Evolutionary conservation across 2,888 invertebrate genomes (phyloP), one percentile per base, ranked within the genome.

Genomic region (Andricus quercusramuli): DNA sequence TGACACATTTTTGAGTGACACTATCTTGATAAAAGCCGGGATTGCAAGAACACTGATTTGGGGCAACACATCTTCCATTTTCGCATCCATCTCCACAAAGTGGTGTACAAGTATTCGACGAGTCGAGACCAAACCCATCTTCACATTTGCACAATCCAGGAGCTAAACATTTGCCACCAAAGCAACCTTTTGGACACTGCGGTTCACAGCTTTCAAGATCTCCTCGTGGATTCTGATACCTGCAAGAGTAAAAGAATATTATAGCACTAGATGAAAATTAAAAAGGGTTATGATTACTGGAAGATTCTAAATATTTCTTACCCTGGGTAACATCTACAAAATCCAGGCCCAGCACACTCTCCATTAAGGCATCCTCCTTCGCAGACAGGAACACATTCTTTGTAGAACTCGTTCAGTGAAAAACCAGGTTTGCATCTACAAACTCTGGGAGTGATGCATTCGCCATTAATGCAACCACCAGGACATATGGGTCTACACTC

Each of bases 1-100:
- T 44, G 5, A 59, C 29, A 56, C 83, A 83, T 3, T 76, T 68
- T 65, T 65, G 77, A 2, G 79, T 80, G 66, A 70, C 62, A 5
- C 59, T 79, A 41, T 80, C 66, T 77, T 81, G 81, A 51, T 93
- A 93, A 80, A 89, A 94, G 8, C 94, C 94, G 3, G 89, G 88
- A 84, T 93, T 91, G 86, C 96, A 96, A 3, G 92, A 91, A 88
- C 95, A 95, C 37, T 93, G 92, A 80, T 95, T 94, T 0, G 94
- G 94, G 0, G 93, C 94, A 0, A 94, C 90, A 84, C 95, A 93
- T 81, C 92, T 87, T 0, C 94, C 94, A 85, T 94, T 93, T 0
- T 82, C 86, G 80, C 93, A 93, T 2, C 89, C 93, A 86, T 85
- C 91, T 41, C 79, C 80, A 67, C 89, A 91, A 64, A 62, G 51